These are phyloP conservation scores for Rhagonycha lutea DNA, from an alignment of 2,888 invertebrate genomes.

Conservation along the genomic window DNA sequence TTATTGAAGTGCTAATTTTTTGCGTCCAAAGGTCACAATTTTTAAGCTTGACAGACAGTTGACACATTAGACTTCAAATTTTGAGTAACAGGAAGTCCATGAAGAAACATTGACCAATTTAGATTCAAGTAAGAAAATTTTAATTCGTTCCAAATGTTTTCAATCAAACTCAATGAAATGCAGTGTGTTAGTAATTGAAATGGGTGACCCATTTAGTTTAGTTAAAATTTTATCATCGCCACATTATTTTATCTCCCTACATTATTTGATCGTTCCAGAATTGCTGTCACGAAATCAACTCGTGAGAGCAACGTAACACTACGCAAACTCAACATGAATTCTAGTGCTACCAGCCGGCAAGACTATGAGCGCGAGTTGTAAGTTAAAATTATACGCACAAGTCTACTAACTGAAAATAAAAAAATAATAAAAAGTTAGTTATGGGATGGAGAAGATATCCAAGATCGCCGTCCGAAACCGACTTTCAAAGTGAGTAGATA, in stretches of 20 bases:
- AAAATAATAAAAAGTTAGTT: background rate
- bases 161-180: background rate
- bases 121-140: background rate
- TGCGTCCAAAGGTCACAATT: background rate
- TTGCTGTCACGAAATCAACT: conserved; percentile 6
- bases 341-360: conserved; percentile 13
- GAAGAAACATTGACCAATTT: background rate
- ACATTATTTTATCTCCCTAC: background rate
- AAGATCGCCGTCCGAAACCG: conserved; percentile 41
- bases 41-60: background rate
- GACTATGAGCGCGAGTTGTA: conserved; percentile 13
- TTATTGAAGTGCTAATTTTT: background rate
- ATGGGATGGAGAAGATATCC: conserved; percentile 44
- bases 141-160: background rate
- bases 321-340: conserved; percentile 13
- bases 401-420: background rate
- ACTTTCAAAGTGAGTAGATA: conserved; percentile 40
- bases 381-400: background rate
- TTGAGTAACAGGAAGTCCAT: background rate
- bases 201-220: background rate
- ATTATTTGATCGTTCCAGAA: background rate
- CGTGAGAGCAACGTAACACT: conserved; percentile 1
- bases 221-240: background rate
- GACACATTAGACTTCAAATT: background rate
- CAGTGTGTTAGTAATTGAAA: background rate